A percentile compares a stretch with the other conserved stretches of the same genome.
These are phyloP conservation scores for Malthinus flaveolus DNA, from an alignment of 2,888 invertebrate genomes.

Conservation along the genomic window DNA sequence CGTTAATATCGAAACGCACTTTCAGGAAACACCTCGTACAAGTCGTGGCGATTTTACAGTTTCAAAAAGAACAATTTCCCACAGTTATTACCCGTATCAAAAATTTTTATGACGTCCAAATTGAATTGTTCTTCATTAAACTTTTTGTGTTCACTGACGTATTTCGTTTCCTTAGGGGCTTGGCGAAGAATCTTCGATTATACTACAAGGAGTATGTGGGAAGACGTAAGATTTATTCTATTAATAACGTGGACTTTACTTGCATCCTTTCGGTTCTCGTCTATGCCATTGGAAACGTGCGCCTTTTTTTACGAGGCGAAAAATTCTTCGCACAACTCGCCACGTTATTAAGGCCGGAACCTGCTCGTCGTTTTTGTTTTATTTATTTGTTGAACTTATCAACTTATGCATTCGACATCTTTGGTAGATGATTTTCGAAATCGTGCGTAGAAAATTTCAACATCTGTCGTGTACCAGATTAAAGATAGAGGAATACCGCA, in stretches of 20 bases:
- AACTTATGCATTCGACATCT: not conserved
- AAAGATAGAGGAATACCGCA: constrained; percentile 11
- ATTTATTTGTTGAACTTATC: not conserved
- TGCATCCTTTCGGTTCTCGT: constrained; percentile 17
- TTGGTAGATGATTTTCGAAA: constrained; percentile 12
- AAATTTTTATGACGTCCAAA: constrained; percentile 2
- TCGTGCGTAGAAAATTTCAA: constrained; percentile 19
- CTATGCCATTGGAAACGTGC: constrained; percentile 5
- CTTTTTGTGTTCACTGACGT: constrained; percentile 18
- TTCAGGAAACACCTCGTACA: not conserved
- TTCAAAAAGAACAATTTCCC: not conserved
- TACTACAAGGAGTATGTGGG: constrained; percentile 31
- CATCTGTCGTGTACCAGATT: constrained; percentile 7
- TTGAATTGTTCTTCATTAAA: constrained; percentile 4
- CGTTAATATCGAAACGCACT: too few relatives aligned
- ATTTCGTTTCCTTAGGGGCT: constrained; percentile 24
- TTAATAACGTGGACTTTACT: constrained; percentile 29
- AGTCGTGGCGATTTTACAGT: too few relatives aligned
- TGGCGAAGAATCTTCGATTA: constrained; percentile 34
- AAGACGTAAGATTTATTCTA: constrained; percentile 35
- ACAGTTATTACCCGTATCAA: not conserved
- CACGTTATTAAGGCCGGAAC: not conserved
- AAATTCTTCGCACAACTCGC: too few relatives aligned
- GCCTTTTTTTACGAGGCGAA: too few relatives aligned
- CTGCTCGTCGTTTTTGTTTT: constrained; percentile 1